These are phyloP conservation scores for Eublepharis macularius DNA, from an alignment of 2,113 vertebrate species.

Conservation along the genomic window DNA sequence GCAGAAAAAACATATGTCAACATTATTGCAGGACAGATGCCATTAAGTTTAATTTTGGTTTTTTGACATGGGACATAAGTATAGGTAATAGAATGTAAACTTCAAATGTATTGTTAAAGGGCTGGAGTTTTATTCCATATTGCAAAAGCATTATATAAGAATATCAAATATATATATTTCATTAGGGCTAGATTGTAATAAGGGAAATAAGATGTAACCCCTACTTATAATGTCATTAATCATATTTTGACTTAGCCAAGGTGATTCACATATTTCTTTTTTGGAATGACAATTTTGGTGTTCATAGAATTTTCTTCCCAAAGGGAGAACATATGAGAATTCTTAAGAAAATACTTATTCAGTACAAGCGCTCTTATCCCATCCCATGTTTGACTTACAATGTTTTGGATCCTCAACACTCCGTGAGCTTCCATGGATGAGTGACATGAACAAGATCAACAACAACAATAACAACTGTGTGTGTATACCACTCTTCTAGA, in stretches of 20 bases:
- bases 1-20: neutral
- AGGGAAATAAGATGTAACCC: neutral
- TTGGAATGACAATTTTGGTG: neutral
- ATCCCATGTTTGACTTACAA: neutral
- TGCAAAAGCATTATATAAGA: neutral
- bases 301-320: neutral
- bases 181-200: neutral
- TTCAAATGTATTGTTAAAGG: neutral
- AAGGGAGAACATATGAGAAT: neutral
- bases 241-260: neutral
- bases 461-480: too few species aligned
- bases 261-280: neutral
- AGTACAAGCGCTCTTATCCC: neutral
- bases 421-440: neutral
- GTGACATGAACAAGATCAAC: too few species aligned
- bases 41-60: neutral
- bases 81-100: slow-evolving; percentile 13
- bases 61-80: neutral
- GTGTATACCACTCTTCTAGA: too few species aligned
- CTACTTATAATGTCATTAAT: neutral
- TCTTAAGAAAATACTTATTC: neutral
- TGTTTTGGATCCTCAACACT: neutral
- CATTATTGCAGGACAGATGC: neutral
- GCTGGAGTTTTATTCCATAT: neutral
- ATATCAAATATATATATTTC: neutral